Evolutionary conservation across 2,113 vertebrate species (phyloP).

Genomic region (Colaptes auratus): DNA sequence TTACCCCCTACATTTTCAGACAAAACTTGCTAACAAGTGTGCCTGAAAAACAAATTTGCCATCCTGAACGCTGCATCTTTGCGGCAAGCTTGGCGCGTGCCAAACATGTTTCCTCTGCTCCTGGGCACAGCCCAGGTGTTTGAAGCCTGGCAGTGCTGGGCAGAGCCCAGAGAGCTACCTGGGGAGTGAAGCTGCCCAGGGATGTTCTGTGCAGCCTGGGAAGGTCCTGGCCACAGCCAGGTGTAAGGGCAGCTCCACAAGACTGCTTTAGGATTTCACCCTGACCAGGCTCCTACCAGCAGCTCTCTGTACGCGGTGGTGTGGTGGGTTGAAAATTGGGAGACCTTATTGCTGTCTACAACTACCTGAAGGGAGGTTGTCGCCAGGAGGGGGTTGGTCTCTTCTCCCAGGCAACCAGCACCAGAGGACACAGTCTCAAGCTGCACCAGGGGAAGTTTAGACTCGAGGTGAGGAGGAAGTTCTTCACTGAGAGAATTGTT

Average conservation of each 20-base stretch:
- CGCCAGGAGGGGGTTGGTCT: too few relatives aligned
- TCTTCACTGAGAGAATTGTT: too few relatives aligned
- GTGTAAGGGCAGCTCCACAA: neutral
- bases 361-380: too few relatives aligned
- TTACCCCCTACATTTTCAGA: constrained; percentile 20
- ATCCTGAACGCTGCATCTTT: neutral
- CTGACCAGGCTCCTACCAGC: neutral
- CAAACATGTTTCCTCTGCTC: neutral
- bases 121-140: neutral
- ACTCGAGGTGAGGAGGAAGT: too few relatives aligned
- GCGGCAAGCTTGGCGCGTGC: neutral
- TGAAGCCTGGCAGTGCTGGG: accelerated
- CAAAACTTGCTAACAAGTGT: constrained; percentile 4
- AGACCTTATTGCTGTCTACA: too few relatives aligned
- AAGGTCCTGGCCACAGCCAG: neutral
- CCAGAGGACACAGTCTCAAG: too few relatives aligned
- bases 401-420: too few relatives aligned
- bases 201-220: neutral
- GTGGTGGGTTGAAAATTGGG: too few relatives aligned
- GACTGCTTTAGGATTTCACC: neutral
- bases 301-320: neutral
- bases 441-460: too few relatives aligned
- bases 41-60: neutral
- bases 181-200: neutral
- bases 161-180: accelerated